phyloP scores from a whole-genome alignment of 2,888 invertebrate species.

The Troides helena region DNA sequence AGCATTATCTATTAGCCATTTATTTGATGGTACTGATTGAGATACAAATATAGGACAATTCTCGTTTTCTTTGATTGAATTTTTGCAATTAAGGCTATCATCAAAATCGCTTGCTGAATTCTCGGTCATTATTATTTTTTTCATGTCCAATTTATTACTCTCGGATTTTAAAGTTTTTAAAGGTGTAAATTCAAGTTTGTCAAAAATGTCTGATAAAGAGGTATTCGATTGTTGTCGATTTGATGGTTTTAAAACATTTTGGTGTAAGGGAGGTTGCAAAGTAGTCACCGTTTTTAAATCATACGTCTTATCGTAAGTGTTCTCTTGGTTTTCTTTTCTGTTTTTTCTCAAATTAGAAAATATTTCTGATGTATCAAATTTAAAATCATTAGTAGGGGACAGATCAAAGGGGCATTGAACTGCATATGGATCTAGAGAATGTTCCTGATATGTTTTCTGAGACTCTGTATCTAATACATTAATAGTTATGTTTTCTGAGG shows the following conservation, averaged over 20 bases:
- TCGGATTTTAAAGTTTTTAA: conserved; percentile 52
- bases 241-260: conserved; percentile 58
- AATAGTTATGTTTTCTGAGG: conserved; percentile 47
- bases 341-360: conserved; percentile 60
- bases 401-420: conserved; percentile 62
- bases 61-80: conserved; percentile 61
- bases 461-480: conserved; percentile 58
- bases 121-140: conserved; percentile 61
- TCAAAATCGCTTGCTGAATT: conserved; percentile 67
- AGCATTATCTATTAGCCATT: conserved; percentile 54
- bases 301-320: conserved; percentile 62
- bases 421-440: conserved; percentile 43
- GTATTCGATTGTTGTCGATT: conserved; percentile 51
- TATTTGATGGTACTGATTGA: conserved; percentile 55
- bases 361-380: conserved; percentile 67
- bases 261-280: conserved; percentile 36
- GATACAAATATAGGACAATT: conserved; percentile 61
- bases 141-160: conserved; percentile 60
- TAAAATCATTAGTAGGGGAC: conserved; percentile 55
- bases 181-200: conserved; percentile 69
- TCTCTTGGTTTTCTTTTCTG: conserved; percentile 47
- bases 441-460: conserved; percentile 43
- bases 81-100: conserved; percentile 58
- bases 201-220: conserved; percentile 58
- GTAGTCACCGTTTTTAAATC: conserved; percentile 32